Evolutionary conservation across 2,113 vertebrate genomes (phyloP).

Genomic region (Thinocorus orbignyianus): DNA sequence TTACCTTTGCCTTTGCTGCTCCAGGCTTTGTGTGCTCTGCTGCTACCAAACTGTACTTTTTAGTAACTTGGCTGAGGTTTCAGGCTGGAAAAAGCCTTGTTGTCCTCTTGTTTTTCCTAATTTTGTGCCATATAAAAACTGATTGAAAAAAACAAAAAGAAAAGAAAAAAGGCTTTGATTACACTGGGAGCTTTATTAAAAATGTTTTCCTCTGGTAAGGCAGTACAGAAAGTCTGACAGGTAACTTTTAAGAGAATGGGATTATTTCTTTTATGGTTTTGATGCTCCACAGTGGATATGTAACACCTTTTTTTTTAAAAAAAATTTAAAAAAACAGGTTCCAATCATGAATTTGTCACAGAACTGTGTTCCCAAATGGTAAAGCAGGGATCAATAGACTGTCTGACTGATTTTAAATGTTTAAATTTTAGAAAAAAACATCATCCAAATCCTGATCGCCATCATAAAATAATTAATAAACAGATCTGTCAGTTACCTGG

Average conservation of each 20-base stretch:
- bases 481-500: background rate
- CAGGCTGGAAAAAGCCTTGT: background rate
- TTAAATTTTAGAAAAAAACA: background rate
- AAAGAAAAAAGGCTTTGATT: background rate
- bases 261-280: background rate
- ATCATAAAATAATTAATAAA: background rate
- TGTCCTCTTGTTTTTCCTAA: background rate
- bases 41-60: background rate
- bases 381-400: background rate
- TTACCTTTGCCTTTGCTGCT: conserved; percentile 2
- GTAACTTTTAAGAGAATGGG: background rate
- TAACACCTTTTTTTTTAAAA: background rate
- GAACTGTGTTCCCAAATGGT: background rate
- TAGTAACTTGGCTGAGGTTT: background rate
- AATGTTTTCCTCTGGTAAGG: background rate
- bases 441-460: background rate
- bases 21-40: background rate
- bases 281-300: background rate
- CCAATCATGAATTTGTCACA: background rate
- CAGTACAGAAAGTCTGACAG: background rate
- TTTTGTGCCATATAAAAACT: background rate
- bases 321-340: background rate
- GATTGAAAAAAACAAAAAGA: background rate
- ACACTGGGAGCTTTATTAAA: background rate
- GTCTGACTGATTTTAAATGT: background rate